Base-by-base conservation (phyloP, 1,140 invertebrate genomes). In the Euura lappo region DNA sequence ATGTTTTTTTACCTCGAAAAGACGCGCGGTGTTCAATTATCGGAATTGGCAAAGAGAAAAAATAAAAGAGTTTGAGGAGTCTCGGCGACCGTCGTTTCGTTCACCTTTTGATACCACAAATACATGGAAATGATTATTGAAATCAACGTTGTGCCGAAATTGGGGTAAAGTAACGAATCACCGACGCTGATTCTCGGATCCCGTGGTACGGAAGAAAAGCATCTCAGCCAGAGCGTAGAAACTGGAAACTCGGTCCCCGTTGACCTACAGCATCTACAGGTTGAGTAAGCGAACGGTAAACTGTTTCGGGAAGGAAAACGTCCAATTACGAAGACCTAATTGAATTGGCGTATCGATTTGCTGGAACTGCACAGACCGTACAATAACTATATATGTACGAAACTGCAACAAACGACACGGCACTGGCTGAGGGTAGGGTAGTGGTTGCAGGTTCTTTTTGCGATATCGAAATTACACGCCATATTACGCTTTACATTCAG, bases 401-500 rank as follows among this genome's bases (percentile, higher is more conserved):
- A 60, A 60, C 51, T 60, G 51, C 51, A 60, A 60, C 51, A 60
- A 60, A 11, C 51, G 51, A 60, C 51, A 60, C 13, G 5, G 51
- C 10, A 60, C 28, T 11, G 51, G 51, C 10, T 68, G 66, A 4
- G 10, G 10, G 66, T 11, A 8, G 66, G 66, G 11, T 28, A 3
- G 66, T 11, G 66, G 66, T 10, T 10, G 8, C 28, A 42, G 66
- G 4, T 28, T 28, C 66, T 68, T 68, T 68, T 28, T 28, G 4
- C 51, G 74, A 74, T 65, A 78, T 77, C 77, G 78, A 79, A 82
- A 82, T 82, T 82, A 81, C 79, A 79, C 74, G 76, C 77, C 76
- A 77, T 79, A 82, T 82, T 83, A 82, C 79, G 76, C 74, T 73
- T 72, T 65, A 77, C 78, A 78, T 78, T 80, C 78, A 78, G 76